phyloP scores from a whole-genome alignment of 92 coral and sea anemone species.

The Epizoanthus illoricatus region DNA sequence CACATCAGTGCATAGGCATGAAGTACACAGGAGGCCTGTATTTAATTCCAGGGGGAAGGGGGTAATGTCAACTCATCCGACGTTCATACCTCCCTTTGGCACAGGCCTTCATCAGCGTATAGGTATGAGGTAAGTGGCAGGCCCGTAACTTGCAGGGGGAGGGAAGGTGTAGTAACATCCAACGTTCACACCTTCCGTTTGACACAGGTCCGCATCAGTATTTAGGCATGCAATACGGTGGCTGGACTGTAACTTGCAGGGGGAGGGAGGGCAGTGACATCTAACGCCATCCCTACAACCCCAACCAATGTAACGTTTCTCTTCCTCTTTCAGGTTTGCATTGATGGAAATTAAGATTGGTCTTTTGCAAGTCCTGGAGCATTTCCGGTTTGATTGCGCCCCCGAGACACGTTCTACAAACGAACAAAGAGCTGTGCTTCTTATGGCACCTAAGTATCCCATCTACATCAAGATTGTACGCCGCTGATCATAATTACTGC shows the following conservation, averaged over 20 bases:
- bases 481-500: conserved; percentile 6
- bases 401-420: conserved; percentile 38
- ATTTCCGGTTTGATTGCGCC: conserved; percentile 40
- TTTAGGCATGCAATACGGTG: conserved; percentile 3
- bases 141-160: neutral
- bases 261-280: no score
- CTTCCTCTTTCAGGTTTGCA: conserved; percentile 3
- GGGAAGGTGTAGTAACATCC: no score
- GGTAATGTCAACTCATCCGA: no score
- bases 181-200: neutral
- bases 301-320: neutral
- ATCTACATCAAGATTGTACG: conserved; percentile 22
- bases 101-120: conserved; percentile 14
- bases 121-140: conserved; percentile 8
- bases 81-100: conserved; percentile 6
- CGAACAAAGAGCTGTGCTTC: conserved; percentile 37
- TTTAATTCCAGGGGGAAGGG: no score
- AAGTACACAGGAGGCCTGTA: neutral
- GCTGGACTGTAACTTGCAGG: neutral
- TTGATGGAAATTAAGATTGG: conserved; percentile 37
- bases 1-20: neutral
- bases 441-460: conserved; percentile 34
- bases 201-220: conserved; percentile 20
- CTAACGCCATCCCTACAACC: neutral
- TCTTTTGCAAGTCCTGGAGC: conserved; percentile 15